Conservation (phyloP, 2,797 vertebrate genomes). For the Gymnopithys bicolor region DNA sequence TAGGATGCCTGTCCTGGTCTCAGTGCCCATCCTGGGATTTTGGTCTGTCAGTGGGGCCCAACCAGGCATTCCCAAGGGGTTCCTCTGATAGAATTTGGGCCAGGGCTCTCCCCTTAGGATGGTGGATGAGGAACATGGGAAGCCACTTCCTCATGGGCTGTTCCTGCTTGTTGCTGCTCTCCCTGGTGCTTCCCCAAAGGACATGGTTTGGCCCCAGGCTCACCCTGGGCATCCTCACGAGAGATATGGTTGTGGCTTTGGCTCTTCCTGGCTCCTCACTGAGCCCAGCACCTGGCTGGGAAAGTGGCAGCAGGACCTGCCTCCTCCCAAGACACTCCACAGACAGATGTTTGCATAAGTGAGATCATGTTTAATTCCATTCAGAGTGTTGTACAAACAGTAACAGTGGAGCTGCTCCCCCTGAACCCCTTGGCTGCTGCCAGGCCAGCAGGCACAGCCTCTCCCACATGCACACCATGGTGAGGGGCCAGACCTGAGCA, state of each 20-base stretch:
- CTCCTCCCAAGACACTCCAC: not conserved
- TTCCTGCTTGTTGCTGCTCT: not conserved
- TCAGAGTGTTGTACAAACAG: not conserved
- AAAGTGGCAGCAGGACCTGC: not conserved
- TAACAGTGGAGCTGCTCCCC: not conserved
- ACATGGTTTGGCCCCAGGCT: accelerated
- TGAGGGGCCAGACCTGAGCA: accelerated
- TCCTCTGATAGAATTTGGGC: not conserved
- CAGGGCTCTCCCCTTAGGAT: not conserved
- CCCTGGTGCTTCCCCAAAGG: not conserved
- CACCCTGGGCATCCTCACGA: not conserved
- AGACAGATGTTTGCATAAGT: not conserved
- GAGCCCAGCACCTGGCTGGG: not conserved
- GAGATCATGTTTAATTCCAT: not conserved
- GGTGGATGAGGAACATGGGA: not conserved
- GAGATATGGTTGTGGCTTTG: not conserved
- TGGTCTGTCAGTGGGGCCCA: accelerated
- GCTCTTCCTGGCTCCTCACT: not conserved
- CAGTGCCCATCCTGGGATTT: accelerated
- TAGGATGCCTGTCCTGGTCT: not conserved
- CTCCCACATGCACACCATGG: accelerated
- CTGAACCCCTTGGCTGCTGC: not conserved
- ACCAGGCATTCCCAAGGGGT: accelerated
- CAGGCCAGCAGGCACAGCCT: accelerated
- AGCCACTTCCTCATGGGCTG: accelerated